phyloP scores from a whole-genome alignment of 1,140 invertebrate species.

The Drosophila trapezifrons region DNA sequence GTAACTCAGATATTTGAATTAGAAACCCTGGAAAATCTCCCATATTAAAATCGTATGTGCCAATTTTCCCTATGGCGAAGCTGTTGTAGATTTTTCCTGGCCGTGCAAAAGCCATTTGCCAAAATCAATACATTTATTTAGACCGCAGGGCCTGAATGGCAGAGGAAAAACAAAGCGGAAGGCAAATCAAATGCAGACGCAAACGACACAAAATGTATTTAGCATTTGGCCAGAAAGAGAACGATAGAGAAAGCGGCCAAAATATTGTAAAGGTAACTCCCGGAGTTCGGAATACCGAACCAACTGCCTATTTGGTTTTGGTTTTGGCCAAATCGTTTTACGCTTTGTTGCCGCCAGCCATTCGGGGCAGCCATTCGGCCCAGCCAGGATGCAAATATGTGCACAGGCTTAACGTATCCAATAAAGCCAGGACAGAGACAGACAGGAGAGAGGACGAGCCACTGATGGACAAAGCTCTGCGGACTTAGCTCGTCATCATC shows the following conservation, averaged over 20 bases:
- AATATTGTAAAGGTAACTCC: slow-evolving; percentile 57
- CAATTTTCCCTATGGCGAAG: slow-evolving; percentile 24
- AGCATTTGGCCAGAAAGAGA: slow-evolving; percentile 33
- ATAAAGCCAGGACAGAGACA: slow-evolving; percentile 46
- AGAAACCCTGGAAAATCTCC: neutral
- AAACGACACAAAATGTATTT: slow-evolving; percentile 64
- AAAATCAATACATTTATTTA: slow-evolving; percentile 81
- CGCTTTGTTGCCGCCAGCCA: slow-evolving; percentile 53
- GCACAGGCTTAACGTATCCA: slow-evolving; percentile 63
- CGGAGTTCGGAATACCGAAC: neutral
- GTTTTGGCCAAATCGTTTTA: slow-evolving; percentile 63
- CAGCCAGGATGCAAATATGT: slow-evolving; percentile 62
- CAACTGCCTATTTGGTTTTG: slow-evolving; percentile 54
- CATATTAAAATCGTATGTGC: slow-evolving; percentile 39
- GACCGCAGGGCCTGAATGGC: slow-evolving; percentile 54
- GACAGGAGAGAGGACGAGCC: slow-evolving; percentile 17
- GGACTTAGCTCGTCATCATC: slow-evolving; percentile 60
- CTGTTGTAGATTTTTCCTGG: slow-evolving; percentile 12
- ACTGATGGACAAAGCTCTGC: slow-evolving; percentile 56
- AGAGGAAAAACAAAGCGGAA: slow-evolving; percentile 29
- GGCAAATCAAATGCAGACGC: slow-evolving; percentile 47
- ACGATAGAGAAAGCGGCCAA: slow-evolving; percentile 26
- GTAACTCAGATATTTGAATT: too few species aligned
- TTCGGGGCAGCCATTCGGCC: slow-evolving; percentile 28
- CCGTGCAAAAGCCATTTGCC: slow-evolving; percentile 72